Evolutionary conservation across 2,888 invertebrate genomes (phyloP), one percentile per base, ranked within the genome.

Genomic region (Ferdinandea cuprea): DNA sequence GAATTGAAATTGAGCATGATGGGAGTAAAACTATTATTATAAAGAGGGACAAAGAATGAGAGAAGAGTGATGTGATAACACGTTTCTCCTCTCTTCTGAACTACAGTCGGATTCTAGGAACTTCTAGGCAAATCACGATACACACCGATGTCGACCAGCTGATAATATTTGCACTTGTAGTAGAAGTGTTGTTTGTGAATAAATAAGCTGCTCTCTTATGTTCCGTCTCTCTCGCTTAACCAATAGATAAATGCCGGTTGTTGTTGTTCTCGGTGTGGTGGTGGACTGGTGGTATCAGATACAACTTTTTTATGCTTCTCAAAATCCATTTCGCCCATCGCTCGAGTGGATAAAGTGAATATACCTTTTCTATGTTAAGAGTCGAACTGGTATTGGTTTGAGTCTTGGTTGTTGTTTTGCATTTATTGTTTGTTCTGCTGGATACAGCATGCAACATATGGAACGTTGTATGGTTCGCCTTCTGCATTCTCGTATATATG

Each of bases 381-480:
- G 54, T 25, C 44, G 30, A 42, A 52, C 44, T 54, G 32, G 44
- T 54, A 32, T n/a, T n/a, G n/a, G n/a, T n/a, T n/a, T n/a, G n/a
- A n/a, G n/a, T n/a, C n/a, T n/a, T n/a, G n/a, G 15, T 42, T 42
- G 17, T 50, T 50, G 19, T 54, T n/a, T 44, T n/a, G n/a, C n/a
- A 5, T 42, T 30, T 63, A 15, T 32, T 42, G n/a, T n/a, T n/a
- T 28, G 6, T 21, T 28, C 42, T 5, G 50, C 32, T 13, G 17
- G 63, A 17, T n/a, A 32, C 15, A 54, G 59, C 54, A 54, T 68
- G 59, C 76, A 76, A 76, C 68, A 69, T 69, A 69, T 76, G 68
- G 68, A n/a, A 68, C 61, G 74, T 59, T 66, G 76, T 59, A 58
- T 66, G 66, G 50, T 56, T 74, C 32, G 17, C 40, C 48, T 66